Percentiles rank a stretch among this genome's conserved stretches.
Evolutionary conservation across 1,140 invertebrate species (phyloP).

Genomic region (Heliconius himera): DNA sequence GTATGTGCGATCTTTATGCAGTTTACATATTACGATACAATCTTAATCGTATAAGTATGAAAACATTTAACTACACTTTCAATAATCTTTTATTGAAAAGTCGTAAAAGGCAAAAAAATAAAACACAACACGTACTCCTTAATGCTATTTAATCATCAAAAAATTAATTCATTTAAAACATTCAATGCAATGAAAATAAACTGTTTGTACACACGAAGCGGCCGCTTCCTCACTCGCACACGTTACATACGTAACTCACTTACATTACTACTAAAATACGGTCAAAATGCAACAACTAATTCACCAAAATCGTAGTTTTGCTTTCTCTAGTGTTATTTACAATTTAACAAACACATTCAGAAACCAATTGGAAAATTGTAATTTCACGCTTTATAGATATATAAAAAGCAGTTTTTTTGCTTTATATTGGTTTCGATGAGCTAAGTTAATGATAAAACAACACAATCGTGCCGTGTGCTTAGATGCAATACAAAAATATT

Average conservation of each 20-base stretch:
- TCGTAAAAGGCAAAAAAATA: background rate
- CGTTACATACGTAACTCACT: constrained; percentile 24
- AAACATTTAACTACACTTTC: no score
- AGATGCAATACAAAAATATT: constrained; percentile 38
- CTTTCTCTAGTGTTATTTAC: constrained; percentile 21
- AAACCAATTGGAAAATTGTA: background rate
- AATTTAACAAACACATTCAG: background rate
- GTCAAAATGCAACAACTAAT: constrained; percentile 7
- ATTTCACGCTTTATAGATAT: background rate
- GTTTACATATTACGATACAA: no score
- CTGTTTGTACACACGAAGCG: constrained; percentile 35
- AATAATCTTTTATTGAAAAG: no score
- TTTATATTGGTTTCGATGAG: background rate
- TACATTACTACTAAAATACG: background rate
- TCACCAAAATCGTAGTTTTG: background rate
- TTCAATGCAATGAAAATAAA: constrained; percentile 26
- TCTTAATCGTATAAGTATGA: no score
- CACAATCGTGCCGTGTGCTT: constrained; percentile 28
- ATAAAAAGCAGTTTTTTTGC: background rate
- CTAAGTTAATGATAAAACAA: constrained; percentile 6
- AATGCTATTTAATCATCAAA: constrained; percentile 34
- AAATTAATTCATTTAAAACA: constrained; percentile 31
- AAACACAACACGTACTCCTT: constrained; percentile 22
- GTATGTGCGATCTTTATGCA: no score
- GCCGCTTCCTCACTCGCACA: constrained; percentile 33